Base-by-base conservation (phyloP, 2,888 invertebrate genomes). In the Operophtera brumata region DNA sequence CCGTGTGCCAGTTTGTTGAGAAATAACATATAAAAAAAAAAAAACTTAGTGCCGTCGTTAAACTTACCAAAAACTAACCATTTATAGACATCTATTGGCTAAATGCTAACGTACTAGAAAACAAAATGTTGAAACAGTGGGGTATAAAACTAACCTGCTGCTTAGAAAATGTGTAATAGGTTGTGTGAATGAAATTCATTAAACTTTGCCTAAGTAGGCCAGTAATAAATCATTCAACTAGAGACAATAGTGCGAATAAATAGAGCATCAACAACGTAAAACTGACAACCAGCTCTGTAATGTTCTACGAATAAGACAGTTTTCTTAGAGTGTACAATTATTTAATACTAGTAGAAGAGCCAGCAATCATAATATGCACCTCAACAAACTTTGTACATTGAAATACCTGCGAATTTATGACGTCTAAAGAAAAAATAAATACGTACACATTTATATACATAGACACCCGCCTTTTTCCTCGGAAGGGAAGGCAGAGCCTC, bases 191-290 rank as follows among this genome's bases (percentile, higher is more conserved):
- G 11, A 44, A 41, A 40, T 37, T 28, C 42, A 30, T 34, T 50
- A 26, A 46, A 26, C 42, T 37, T 28, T 26, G 14, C 28, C 6
- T 20, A 59, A 53, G 13, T 51, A 54, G 54, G 46, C 25, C 47
- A 57, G 26, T 26, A 26, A 50, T 40, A 41, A 53, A 50, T 53
- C 48, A 48, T 47, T 42, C 40, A 40, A 55, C 26, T 32, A 34
- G 47, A 37, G 9, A 53, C 51, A 55, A 59, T 55, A 36, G 42
- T 53, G 48, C 20, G 55, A 51, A 54, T 32, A 51, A 49, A 54
- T 54, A 20, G 47, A 52, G 54, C 54, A 48, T 47, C 37, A 30
- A 44, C 48, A 51, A 59, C 56, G 56, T 51, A 47, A 42, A 41
- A 26, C 46, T 49, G 45, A 13, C 41, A 41, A 39, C 47, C 40